Evolutionary conservation across 2,113 vertebrate species (phyloP).

Genomic region (Spheniscus mendiculus): DNA sequence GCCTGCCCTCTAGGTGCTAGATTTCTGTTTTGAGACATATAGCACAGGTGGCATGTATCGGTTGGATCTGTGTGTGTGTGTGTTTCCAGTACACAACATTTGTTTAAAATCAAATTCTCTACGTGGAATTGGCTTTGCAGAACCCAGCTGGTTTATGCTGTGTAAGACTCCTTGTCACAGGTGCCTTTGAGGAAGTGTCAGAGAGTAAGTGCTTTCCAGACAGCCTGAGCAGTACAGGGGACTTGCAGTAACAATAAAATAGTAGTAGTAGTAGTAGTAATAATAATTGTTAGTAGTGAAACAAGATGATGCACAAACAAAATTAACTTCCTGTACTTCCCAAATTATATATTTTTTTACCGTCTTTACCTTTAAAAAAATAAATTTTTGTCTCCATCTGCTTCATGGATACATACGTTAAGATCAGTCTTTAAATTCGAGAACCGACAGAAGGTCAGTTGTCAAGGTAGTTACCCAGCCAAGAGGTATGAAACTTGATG

Average conservation of each 20-base stretch:
- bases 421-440: slow-evolving; percentile 13
- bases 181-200: not conserved
- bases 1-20: not conserved
- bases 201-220: not conserved
- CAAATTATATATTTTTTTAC: not conserved
- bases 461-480: not conserved
- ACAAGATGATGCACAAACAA: not conserved
- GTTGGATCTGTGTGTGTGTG: not conserved
- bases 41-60: not conserved
- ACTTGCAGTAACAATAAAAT: not conserved
- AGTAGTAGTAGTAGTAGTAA: not conserved
- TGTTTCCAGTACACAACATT: not conserved
- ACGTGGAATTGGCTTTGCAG: not conserved
- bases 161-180: not conserved
- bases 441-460: slow-evolving; percentile 23
- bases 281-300: not conserved
- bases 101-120: not conserved
- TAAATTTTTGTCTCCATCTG: not conserved
- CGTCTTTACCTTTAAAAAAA: not conserved
- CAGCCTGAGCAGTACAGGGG: not conserved
- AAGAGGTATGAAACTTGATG: not conserved
- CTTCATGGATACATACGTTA: not conserved
- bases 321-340: not conserved
- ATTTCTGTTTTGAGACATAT: not conserved
- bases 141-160: not conserved